phyloP scores from a whole-genome alignment of 2,888 invertebrate species.

The Linhomoeus sp. region DNA sequence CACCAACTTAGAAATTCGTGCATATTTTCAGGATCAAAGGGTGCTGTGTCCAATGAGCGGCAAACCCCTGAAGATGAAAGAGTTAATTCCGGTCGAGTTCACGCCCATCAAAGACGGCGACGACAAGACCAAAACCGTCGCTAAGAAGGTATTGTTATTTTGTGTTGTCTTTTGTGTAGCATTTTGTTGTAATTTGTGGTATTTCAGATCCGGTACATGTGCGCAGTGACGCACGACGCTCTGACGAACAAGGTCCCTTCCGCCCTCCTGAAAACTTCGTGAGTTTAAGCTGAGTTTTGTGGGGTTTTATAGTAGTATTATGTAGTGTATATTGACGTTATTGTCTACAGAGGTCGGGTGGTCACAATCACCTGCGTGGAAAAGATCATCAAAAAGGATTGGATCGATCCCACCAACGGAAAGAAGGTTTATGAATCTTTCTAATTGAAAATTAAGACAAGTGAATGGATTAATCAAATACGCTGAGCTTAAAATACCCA shows the following conservation, averaged over 20 bases:
- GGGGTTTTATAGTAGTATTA: too few species aligned
- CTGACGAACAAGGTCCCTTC: constrained; percentile 81
- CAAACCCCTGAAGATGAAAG: constrained; percentile 66
- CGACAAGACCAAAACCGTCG: constrained; percentile 55
- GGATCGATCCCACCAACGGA: constrained; percentile 77
- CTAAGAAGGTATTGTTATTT: constrained; percentile 64
- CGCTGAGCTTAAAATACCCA: too few species aligned
- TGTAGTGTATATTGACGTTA: too few species aligned
- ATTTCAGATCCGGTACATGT: constrained; percentile 60
- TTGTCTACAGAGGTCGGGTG: constrained; percentile 66
- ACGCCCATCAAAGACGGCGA: constrained; percentile 65
- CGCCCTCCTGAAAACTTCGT: constrained; percentile 72
- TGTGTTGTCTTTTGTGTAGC: too few species aligned
- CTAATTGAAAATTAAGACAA: too few species aligned
- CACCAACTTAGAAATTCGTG: too few species aligned
- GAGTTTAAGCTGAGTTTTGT: too few species aligned
- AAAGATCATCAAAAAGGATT: constrained; percentile 83
- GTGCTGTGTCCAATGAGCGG: constrained; percentile 66
- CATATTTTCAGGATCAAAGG: constrained; percentile 40
- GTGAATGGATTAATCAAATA: too few species aligned
- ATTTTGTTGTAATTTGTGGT: too few species aligned
- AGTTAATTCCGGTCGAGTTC: constrained; percentile 77
- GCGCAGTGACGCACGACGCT: constrained; percentile 87
- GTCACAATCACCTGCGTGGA: constrained; percentile 90
- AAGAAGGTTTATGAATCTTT: too few species aligned